Conservation (phyloP, 2,797 vertebrate species). For the Pipistrellus pipistrellus region DNA sequence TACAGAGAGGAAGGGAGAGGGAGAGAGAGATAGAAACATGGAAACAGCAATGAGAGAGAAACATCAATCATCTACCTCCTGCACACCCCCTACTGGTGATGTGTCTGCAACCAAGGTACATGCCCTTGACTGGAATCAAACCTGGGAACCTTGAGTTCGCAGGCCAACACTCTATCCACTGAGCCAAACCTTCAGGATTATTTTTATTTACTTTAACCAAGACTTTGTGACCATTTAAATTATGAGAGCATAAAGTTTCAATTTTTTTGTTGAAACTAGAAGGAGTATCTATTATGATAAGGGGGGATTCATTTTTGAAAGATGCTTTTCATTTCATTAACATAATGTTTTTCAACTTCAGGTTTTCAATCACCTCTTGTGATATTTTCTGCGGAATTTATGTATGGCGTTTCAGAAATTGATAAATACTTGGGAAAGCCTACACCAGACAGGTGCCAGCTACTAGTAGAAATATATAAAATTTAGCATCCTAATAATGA, state of each 20-base stretch:
- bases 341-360: background rate
- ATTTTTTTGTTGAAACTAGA: background rate
- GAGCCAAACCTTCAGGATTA: too few relatives aligned
- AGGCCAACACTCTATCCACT: too few relatives aligned
- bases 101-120: too few relatives aligned
- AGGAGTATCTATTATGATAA: background rate
- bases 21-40: too few relatives aligned
- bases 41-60: too few relatives aligned
- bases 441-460: background rate
- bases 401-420: background rate
- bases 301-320: background rate
- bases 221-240: background rate
- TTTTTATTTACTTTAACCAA: background rate
- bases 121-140: too few relatives aligned
- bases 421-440: background rate
- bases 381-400: slow-evolving; percentile 2
- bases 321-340: background rate
- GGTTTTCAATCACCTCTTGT: background rate
- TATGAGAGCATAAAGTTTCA: background rate
- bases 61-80: too few relatives aligned
- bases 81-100: too few relatives aligned
- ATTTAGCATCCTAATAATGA: background rate
- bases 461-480: background rate
- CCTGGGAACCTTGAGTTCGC: too few relatives aligned
- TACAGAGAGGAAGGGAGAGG: too few relatives aligned